A percentile compares a stretch with the other conserved stretches of the same genome.
Evolutionary conservation across 1,140 invertebrate species (phyloP).

Genomic region (Hormaphis cornu): DNA sequence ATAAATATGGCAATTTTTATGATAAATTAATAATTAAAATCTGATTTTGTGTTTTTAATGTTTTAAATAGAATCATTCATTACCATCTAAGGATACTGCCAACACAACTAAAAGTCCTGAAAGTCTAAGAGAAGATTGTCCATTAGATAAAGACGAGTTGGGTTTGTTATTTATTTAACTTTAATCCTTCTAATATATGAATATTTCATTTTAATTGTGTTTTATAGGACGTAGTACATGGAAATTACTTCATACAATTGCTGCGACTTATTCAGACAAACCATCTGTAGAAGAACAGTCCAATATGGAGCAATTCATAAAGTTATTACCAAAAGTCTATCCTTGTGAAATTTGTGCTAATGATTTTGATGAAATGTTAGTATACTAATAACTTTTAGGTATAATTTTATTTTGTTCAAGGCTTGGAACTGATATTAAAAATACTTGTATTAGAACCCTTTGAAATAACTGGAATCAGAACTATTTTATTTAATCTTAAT

Average conservation of each 20-base stretch:
- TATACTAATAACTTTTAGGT: slow-evolving; percentile 35
- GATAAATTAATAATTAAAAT: no score
- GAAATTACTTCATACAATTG: slow-evolving; percentile 94
- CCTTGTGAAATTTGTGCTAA: slow-evolving; percentile 88
- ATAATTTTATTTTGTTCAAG: neutral
- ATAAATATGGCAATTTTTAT: no score
- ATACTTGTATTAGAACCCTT: no score
- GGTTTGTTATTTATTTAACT: neutral
- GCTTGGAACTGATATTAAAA: no score
- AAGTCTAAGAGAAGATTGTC: neutral
- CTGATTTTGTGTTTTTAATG: no score
- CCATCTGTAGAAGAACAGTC: slow-evolving; percentile 62
- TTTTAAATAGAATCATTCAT: neutral
- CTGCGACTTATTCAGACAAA: slow-evolving; percentile 86
- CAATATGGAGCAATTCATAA: slow-evolving; percentile 75
- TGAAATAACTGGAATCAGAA: no score
- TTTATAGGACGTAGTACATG: slow-evolving; percentile 64
- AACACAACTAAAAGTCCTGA: neutral
- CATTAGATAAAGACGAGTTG: neutral
- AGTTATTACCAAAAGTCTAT: slow-evolving; percentile 83
- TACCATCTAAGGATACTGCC: neutral
- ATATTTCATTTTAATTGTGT: neutral
- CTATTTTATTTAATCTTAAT: no score
- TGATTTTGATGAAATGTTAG: slow-evolving; percentile 75
- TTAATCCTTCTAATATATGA: neutral